phyloP scores from a whole-genome alignment of 2,113 vertebrate species.

The Pandion haliaetus region DNA sequence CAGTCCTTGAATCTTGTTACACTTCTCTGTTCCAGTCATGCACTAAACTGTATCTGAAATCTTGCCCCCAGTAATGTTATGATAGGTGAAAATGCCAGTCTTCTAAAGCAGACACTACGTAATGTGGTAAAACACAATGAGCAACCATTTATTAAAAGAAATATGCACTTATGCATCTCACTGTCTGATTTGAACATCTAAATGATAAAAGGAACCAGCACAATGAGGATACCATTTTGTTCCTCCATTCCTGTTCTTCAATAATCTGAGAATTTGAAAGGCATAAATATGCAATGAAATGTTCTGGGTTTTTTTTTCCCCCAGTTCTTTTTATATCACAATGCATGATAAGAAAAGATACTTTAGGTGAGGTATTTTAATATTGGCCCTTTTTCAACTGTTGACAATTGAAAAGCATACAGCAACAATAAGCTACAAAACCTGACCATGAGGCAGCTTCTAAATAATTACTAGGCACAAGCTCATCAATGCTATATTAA shows the following conservation, averaged over 20 bases:
- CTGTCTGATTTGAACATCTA: not conserved
- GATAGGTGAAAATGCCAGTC: not conserved
- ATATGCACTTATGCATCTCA: not conserved
- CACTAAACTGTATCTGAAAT: not conserved
- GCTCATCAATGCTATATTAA: not conserved
- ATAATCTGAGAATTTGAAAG: constrained; percentile 33
- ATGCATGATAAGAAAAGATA: not conserved
- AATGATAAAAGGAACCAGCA: constrained; percentile 23
- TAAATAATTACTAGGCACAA: constrained; percentile 32
- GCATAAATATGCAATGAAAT: constrained; percentile 36
- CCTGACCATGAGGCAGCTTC: not conserved
- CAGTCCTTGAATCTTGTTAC: not conserved
- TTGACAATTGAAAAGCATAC: not conserved
- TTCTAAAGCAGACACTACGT: constrained; percentile 2
- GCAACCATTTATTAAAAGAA: not conserved
- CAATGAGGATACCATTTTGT: not conserved
- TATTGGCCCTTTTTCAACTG: not conserved
- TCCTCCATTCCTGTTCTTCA: constrained; percentile 4
- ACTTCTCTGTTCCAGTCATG: not conserved
- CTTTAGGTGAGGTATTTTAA: constrained; percentile 3
- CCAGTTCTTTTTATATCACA: constrained; percentile 12
- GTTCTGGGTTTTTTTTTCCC: not conserved
- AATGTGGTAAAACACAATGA: constrained; percentile 2
- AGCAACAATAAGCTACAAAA: not conserved
- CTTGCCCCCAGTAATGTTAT: not conserved